Evolutionary conservation across 1,140 invertebrate species (phyloP).

Genomic region (Diuraphis noxia): DNA sequence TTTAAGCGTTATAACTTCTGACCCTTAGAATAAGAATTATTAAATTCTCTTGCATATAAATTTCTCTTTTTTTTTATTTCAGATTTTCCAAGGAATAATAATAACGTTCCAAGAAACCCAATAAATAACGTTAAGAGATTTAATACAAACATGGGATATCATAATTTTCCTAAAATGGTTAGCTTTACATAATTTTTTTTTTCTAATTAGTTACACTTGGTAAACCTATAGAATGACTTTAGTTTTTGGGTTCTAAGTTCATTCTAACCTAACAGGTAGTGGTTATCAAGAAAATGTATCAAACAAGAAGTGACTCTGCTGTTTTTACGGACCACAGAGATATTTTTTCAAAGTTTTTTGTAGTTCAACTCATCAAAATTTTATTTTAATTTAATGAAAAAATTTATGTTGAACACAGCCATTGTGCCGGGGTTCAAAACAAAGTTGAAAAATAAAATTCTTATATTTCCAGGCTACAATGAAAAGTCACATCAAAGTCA

Average conservation of each 20-base stretch:
- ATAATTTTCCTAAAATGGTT: slow-evolving; percentile 14
- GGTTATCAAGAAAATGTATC: neutral
- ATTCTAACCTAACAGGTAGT: neutral
- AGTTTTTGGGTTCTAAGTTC: neutral
- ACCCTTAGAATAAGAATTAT: neutral
- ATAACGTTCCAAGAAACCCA: neutral
- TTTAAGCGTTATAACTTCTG: neutral
- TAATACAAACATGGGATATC: neutral
- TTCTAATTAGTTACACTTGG: neutral
- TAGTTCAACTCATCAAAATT: no score
- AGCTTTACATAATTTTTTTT: neutral
- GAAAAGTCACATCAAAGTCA: no score
- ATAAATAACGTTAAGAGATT: neutral
- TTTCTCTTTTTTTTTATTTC: neutral
- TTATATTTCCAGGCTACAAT: no score
- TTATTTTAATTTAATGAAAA: no score
- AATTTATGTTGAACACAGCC: no score
- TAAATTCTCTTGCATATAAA: neutral
- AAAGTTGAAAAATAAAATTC: no score
- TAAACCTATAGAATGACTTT: neutral
- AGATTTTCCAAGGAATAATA: slow-evolving; percentile 45
- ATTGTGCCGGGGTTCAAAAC: no score
- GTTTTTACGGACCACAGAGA: no score
- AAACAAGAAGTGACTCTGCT: no score
- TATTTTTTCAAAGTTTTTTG: no score